Evolutionary conservation across 2,113 vertebrate genomes (phyloP).

Genomic region (Atherinomorus stipes): DNA sequence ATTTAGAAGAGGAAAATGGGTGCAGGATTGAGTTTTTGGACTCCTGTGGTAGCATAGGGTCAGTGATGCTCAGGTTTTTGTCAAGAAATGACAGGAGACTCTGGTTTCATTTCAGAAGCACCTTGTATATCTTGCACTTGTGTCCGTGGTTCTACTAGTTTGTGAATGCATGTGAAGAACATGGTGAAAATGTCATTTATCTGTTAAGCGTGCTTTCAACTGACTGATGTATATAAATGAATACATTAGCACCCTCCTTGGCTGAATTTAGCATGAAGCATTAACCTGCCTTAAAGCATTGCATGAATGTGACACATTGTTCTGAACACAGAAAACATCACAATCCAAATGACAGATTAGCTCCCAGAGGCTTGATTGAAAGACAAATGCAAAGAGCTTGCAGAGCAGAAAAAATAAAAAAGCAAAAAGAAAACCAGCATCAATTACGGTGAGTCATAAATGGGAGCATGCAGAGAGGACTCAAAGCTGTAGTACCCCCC

Average conservation of each 20-base stretch:
- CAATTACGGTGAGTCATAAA: slow-evolving; percentile 62
- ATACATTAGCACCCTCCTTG: slow-evolving; percentile 5
- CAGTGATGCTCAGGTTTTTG: slow-evolving; percentile 30
- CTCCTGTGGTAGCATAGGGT: slow-evolving; percentile 39
- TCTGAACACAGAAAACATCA: slow-evolving; percentile 37
- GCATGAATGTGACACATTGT: slow-evolving; percentile 24
- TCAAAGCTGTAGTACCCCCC: slow-evolving; percentile 58
- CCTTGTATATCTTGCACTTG: slow-evolving; percentile 7
- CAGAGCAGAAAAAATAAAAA: slow-evolving; percentile 2
- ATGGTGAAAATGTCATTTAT: slow-evolving; percentile 5
- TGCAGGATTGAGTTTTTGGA: slow-evolving; percentile 18
- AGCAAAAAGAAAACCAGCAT: slow-evolving; percentile 33
- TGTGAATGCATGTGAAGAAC: slow-evolving; percentile 18
- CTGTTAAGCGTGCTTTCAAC: slow-evolving; percentile 18
- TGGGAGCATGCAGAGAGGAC: slow-evolving; percentile 63
- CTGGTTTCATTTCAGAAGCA: slow-evolving; percentile 16
- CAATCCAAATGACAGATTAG: slow-evolving; percentile 44
- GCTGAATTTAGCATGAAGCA: slow-evolving; percentile 35
- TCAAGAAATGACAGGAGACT: slow-evolving; percentile 33
- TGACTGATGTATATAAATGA: background rate
- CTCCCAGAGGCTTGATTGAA: slow-evolving; percentile 42
- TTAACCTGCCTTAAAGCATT: slow-evolving; percentile 12
- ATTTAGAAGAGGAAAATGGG: slow-evolving; percentile 49
- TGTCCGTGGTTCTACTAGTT: slow-evolving; percentile 3
- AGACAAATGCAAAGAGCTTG: slow-evolving; percentile 46